phyloP scores from a whole-genome alignment of 2,888 invertebrate species.

The Acrobasis repandana region DNA sequence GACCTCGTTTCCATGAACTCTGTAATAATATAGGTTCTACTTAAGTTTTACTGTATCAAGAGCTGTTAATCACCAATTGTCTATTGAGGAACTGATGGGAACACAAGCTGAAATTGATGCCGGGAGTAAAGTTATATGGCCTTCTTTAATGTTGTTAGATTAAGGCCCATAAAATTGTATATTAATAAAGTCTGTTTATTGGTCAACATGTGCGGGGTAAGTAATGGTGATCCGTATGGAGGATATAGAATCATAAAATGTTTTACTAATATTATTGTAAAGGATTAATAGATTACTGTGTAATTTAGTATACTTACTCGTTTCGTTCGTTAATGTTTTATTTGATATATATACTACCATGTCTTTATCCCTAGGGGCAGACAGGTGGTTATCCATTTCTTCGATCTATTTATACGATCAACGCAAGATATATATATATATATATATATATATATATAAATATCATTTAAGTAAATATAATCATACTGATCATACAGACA shows the following conservation, averaged over 20 bases:
- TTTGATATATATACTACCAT: too few relatives aligned
- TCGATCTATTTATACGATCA: too few relatives aligned
- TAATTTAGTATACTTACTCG: too few relatives aligned
- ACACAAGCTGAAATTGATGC: constrained; percentile 29
- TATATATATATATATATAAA: too few relatives aligned
- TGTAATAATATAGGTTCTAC: constrained; percentile 38
- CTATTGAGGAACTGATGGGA: constrained; percentile 47
- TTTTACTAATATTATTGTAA: not conserved
- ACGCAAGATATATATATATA: too few relatives aligned
- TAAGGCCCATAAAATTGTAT: not conserved
- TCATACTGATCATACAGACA: too few relatives aligned
- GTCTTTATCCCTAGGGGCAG: too few relatives aligned
- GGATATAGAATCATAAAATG: not conserved
- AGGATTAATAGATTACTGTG: not conserved
- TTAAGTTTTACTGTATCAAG: constrained; percentile 24
- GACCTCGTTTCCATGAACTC: constrained; percentile 55
- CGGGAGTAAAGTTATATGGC: constrained; percentile 6
- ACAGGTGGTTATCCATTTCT: too few relatives aligned
- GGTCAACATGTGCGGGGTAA: not conserved
- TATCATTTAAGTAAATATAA: too few relatives aligned
- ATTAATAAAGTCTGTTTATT: not conserved
- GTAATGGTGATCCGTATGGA: not conserved
- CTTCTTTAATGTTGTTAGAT: not conserved
- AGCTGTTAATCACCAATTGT: constrained; percentile 44
- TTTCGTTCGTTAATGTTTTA: too few relatives aligned